A percentile compares a stretch with the other conserved stretches of the same genome.
These are phyloP conservation scores for Ischnus inquisitorius DNA, from an alignment of 2,888 invertebrate genomes.

Conservation along the genomic window DNA sequence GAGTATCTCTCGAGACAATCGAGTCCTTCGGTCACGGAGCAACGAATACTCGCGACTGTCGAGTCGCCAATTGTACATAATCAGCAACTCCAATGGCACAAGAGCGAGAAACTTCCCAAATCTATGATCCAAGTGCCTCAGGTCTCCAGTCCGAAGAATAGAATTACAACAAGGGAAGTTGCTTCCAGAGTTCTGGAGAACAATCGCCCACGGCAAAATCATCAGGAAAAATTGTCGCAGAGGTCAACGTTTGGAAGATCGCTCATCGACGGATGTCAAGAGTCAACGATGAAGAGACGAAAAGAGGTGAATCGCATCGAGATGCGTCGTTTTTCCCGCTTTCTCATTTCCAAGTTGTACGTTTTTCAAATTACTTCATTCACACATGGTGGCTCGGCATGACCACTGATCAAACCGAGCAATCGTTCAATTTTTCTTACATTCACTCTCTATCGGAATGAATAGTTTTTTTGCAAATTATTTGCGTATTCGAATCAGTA, in stretches of 20 bases:
- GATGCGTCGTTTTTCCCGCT: neutral
- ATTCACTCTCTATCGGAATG: neutral
- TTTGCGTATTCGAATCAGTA: no score
- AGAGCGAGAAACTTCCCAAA: slow-evolving; percentile 16
- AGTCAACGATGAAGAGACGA: slow-evolving; percentile 63
- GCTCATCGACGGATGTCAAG: slow-evolving; percentile 51
- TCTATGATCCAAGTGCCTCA: slow-evolving; percentile 65
- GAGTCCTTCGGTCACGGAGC: neutral
- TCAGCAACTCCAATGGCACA: slow-evolving; percentile 1
- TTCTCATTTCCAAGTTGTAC: neutral
- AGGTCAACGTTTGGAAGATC: slow-evolving; percentile 54
- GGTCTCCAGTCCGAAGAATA: slow-evolving; percentile 62
- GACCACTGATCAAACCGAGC: neutral
- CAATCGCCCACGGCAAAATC: neutral
- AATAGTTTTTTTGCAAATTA: neutral
- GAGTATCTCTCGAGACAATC: slow-evolving; percentile 49
- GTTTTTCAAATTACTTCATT: neutral
- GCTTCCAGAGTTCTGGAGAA: neutral
- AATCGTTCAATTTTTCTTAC: neutral
- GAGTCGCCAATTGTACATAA: slow-evolving; percentile 10
- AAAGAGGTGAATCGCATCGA: slow-evolving; percentile 64
- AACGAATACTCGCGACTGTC: neutral
- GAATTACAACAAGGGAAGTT: slow-evolving; percentile 20
- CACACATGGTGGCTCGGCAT: neutral
- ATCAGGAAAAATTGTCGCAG: slow-evolving; percentile 5